Evolutionary conservation across 2,888 invertebrate genomes (phyloP), one percentile per base, ranked within the genome.

Genomic region (Leucophenga maculata): DNA sequence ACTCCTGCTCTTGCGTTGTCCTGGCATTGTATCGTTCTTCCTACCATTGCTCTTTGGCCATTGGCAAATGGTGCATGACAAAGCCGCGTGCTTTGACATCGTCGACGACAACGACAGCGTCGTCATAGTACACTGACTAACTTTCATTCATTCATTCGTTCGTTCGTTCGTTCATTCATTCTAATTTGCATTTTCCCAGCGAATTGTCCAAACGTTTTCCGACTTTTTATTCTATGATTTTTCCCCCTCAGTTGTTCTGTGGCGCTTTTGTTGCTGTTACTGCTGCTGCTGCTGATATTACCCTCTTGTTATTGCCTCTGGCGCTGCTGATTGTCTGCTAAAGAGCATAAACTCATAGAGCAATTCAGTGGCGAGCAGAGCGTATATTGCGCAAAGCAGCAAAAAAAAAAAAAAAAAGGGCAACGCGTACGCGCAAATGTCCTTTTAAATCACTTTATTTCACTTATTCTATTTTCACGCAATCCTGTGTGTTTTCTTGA

Each of bases 371-470:
- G 73, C 76, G 76, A 11, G 82, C 82, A 80, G 82, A 82, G 83
- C 83, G 83, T 83, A 80, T 83, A 80, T 50, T 4, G n/a, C n/a
- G 18, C n/a, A 2, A 1, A 50, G 18, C 80, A 46, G 26, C 18
- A 64, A 22, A 22, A 22, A 26, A 64, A 80, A 80, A 78, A n/a
- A n/a, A n/a, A n/a, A n/a, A 76, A 78, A 74, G 68, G 70, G 74
- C 77, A 81, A 73, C 74, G 81, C 83, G 80, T 79, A 77, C 80
- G 83, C 82, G 76, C 76, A 77, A 81, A 81, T 80, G 81, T 75
- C 72, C 75, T 79, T 77, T 71, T 82, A 77, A 84, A 84, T 84
- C 85, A 79, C 83, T 84, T 84, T 85, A 85, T 84, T 83, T 84
- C 80, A 81, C 78, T 84, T 81, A 77, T 83, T 83, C 78, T 78